Conservation (phyloP, 2,113 vertebrate genomes). For the Paraplagusia blochii region DNA sequence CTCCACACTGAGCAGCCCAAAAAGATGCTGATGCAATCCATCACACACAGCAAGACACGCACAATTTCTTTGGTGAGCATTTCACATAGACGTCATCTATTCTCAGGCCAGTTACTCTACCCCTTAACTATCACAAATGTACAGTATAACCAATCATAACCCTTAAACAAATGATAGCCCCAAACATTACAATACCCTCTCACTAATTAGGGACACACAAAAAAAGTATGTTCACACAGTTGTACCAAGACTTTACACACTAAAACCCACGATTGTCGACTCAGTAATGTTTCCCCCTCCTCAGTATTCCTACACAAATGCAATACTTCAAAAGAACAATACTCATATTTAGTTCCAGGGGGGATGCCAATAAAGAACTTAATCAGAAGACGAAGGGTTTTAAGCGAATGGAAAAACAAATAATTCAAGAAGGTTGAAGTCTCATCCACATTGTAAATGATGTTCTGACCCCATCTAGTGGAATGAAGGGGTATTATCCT, state of each 20-base stretch:
- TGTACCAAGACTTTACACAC: too few relatives aligned
- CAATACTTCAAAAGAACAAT: too few relatives aligned
- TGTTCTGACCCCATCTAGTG: conserved; percentile 71
- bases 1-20: not conserved
- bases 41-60: conserved; percentile 7
- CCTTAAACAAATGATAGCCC: not conserved
- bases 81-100: not conserved
- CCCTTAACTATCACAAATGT: not conserved
- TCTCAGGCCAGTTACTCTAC: not conserved
- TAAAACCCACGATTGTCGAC: too few relatives aligned
- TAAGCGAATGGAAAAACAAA: not conserved
- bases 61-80: not conserved
- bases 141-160: too few relatives aligned
- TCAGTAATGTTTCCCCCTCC: too few relatives aligned
- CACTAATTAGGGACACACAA: too few relatives aligned
- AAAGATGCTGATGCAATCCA: not conserved
- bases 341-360: too few relatives aligned
- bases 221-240: too few relatives aligned
- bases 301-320: too few relatives aligned
- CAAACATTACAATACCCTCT: not conserved
- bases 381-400: too few relatives aligned
- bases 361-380: too few relatives aligned
- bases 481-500: conserved; percentile 35
- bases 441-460: conserved; percentile 42
- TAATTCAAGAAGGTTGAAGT: conserved; percentile 13